These are phyloP conservation scores for Acipenser oxyrinchus DNA, from an alignment of 2,797 vertebrate genomes.

Conservation along the genomic window DNA sequence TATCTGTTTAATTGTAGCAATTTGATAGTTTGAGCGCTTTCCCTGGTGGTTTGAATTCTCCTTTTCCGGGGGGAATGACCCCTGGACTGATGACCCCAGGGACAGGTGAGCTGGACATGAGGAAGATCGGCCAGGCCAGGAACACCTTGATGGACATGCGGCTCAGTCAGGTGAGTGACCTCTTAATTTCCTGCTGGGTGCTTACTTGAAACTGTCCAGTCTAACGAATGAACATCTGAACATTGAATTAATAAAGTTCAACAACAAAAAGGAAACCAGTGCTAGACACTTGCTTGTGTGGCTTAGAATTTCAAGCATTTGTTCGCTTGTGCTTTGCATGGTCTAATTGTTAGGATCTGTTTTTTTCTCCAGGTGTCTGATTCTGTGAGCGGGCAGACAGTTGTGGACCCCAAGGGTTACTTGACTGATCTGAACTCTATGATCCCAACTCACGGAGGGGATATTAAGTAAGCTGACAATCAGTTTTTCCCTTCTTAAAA, in stretches of 20 bases:
- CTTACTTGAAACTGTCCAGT: no score
- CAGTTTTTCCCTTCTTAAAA: no score
- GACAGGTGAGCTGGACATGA: constrained; percentile 94
- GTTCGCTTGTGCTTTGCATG: no score
- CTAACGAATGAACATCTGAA: no score
- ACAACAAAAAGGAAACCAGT: no score
- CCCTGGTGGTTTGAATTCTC: constrained; percentile 84
- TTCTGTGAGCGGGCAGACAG: constrained; percentile 94
- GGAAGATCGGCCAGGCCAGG: constrained; percentile 95
- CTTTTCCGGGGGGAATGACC: constrained; percentile 91
- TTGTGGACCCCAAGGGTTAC: constrained; percentile 96
- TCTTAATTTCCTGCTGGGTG: no score
- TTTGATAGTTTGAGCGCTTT: constrained; percentile 73
- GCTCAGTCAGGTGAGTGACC: constrained; percentile 80
- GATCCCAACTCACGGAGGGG: constrained; percentile 95
- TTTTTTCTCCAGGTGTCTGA: constrained; percentile 77
- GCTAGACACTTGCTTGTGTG: no score
- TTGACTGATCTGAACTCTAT: constrained; percentile 96
- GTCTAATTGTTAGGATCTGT: no score
- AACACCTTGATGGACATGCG: constrained; percentile 99
- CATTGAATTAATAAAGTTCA: no score
- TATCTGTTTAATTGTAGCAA: constrained; percentile 46
- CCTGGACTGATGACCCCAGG: constrained; percentile 89
- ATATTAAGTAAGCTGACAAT: constrained; percentile 78
- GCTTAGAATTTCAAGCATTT: no score